Evolutionary conservation across 2,888 invertebrate species (phyloP).

Genomic region (Drosophila yooni): DNA sequence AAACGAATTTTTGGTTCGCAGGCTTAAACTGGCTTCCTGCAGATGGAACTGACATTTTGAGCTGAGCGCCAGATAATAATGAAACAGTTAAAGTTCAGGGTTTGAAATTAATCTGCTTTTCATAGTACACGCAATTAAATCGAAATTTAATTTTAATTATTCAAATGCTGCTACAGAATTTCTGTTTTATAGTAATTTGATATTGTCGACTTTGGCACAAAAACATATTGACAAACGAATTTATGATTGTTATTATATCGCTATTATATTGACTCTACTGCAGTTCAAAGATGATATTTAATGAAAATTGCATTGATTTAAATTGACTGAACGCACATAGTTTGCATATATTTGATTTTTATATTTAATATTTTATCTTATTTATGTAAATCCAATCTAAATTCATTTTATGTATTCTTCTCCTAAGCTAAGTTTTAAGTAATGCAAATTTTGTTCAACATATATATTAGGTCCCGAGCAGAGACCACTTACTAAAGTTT

Average conservation of each 20-base stretch:
- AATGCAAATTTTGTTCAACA: not conserved
- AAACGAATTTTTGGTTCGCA: constrained; percentile 19
- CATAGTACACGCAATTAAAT: not conserved
- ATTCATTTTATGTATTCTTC: not conserved
- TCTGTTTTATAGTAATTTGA: not conserved
- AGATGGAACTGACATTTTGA: constrained; percentile 8
- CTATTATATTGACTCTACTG: constrained; percentile 4
- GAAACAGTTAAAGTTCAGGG: constrained; percentile 1
- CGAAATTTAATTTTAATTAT: not conserved
- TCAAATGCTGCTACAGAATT: not conserved
- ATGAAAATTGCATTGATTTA: not conserved
- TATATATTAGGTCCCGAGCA: not conserved
- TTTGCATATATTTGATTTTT: not conserved
- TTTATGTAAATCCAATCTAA: not conserved
- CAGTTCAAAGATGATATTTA: not conserved
- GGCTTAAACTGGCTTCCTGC: constrained; percentile 23
- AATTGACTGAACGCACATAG: constrained; percentile 1
- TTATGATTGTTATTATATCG: constrained; percentile 11
- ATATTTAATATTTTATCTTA: not conserved
- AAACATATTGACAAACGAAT: not conserved
- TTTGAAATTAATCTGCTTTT: not conserved
- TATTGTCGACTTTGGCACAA: not conserved
- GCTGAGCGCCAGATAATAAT: constrained; percentile 3
- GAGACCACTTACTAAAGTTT: constrained; percentile 5
- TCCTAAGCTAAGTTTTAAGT: not conserved